A percentile compares a stretch with the other conserved stretches of the same genome.
phyloP scores from a whole-genome alignment of 2,888 invertebrate genomes.

The Petrophora chlorosata region DNA sequence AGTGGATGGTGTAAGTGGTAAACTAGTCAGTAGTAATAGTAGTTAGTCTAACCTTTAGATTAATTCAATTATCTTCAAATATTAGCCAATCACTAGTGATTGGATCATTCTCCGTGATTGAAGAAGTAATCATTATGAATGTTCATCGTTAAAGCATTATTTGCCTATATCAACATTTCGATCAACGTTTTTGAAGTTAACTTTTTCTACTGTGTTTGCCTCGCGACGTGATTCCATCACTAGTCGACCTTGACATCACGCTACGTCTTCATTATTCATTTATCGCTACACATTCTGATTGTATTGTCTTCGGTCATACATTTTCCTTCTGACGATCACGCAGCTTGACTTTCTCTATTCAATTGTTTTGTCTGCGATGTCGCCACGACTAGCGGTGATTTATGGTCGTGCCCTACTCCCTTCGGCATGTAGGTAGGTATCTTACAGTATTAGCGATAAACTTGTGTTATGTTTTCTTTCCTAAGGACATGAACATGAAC shows the following conservation, averaged over 20 bases:
- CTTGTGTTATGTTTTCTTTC: slow-evolving; percentile 71
- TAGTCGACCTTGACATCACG: slow-evolving; percentile 36
- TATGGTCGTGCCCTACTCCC: slow-evolving; percentile 29
- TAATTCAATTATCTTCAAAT: slow-evolving; percentile 10
- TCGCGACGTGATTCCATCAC: slow-evolving; percentile 42
- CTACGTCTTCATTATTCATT: slow-evolving; percentile 4
- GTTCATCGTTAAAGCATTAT: slow-evolving; percentile 8
- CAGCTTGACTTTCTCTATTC: slow-evolving; percentile 20
- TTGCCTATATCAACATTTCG: slow-evolving; percentile 7
- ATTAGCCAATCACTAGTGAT: slow-evolving; percentile 42
- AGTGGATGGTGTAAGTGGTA: slow-evolving; percentile 15
- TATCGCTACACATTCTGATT: slow-evolving; percentile 8
- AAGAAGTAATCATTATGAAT: slow-evolving; percentile 18
- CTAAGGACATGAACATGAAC: slow-evolving; percentile 65
- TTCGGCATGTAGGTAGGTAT: too few relatives aligned
- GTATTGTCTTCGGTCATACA: slow-evolving; percentile 7
- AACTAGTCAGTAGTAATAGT: not conserved
- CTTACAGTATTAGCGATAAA: slow-evolving; percentile 50
- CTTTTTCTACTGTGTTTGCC: slow-evolving; percentile 6
- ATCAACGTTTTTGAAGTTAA: slow-evolving; percentile 9
- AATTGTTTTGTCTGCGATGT: slow-evolving; percentile 41
- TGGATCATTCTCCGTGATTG: slow-evolving; percentile 26
- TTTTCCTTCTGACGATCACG: slow-evolving; percentile 13
- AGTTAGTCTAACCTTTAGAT: not conserved
- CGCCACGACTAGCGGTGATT: slow-evolving; percentile 46